Conservation (phyloP, 2,797 vertebrate genomes). For the Acomys russatus region DNA sequence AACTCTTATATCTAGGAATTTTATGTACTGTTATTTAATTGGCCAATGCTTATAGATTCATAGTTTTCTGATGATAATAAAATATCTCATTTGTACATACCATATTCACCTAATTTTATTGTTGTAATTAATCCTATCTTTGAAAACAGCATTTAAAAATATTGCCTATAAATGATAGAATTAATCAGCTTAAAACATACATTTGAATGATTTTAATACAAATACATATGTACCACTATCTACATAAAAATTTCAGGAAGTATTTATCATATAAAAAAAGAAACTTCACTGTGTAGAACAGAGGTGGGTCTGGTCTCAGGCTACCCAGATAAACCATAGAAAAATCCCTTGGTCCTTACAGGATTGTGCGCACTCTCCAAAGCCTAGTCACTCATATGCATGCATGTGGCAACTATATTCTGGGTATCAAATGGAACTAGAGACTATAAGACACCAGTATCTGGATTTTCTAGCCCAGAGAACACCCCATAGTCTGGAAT, state of each 20-base stretch:
- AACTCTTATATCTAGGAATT: neutral
- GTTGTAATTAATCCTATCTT: neutral
- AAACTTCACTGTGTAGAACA: no score
- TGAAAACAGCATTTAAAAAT: constrained; percentile 14
- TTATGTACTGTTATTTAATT: constrained; percentile 20
- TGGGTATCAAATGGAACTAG: no score
- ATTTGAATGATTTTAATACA: neutral
- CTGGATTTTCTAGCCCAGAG: no score
- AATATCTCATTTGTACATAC: neutral
- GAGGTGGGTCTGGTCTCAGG: no score
- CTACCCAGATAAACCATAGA: no score
- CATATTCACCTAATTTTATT: constrained; percentile 33
- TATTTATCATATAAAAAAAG: neutral
- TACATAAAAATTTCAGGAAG: constrained; percentile 34
- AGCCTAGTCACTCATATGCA: no score
- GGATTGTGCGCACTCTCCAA: no score
- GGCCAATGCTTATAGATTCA: neutral
- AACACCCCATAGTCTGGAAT: no score
- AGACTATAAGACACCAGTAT: no score
- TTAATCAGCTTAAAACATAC: neutral
- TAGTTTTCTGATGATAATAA: constrained; percentile 30
- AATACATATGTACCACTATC: neutral
- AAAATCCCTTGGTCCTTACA: no score
- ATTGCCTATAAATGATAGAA: neutral
- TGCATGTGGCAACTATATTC: no score